These are phyloP conservation scores for Astyanax mexicanus DNA, from an alignment of 2,797 vertebrate species.

Conservation along the genomic window DNA sequence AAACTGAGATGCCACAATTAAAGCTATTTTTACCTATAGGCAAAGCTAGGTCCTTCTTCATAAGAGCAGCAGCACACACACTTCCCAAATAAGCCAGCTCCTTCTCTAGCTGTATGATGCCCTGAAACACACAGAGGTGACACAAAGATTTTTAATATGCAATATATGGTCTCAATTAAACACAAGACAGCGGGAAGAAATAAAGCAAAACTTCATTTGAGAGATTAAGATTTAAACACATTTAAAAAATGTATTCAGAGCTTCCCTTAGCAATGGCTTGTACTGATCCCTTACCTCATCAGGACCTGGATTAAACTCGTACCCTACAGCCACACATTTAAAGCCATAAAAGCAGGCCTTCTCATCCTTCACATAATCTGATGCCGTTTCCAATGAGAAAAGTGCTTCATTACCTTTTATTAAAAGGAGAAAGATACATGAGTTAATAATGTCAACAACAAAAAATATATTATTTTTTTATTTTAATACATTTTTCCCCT, in stretches of 20 bases:
- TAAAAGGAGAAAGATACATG: constrained; percentile 42
- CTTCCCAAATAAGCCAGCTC: constrained; percentile 96
- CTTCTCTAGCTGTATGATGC: constrained; percentile 97
- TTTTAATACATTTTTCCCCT: too few relatives aligned
- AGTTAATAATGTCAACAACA: constrained; percentile 24
- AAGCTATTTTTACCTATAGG: constrained; percentile 84
- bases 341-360: constrained; percentile 98
- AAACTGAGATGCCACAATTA: too few relatives aligned
- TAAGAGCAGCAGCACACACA: constrained; percentile 95
- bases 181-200: neutral
- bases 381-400: constrained; percentile 97
- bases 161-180: neutral
- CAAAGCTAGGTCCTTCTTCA: constrained; percentile 98
- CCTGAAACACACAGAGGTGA: constrained; percentile 74
- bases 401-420: constrained; percentile 93
- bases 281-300: constrained; percentile 88
- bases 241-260: neutral
- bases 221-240: neutral
- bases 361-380: constrained; percentile 99
- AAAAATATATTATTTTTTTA: too few relatives aligned
- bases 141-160: neutral
- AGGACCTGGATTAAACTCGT: constrained; percentile 94
- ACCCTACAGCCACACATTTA: constrained; percentile 96
- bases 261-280: neutral
- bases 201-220: neutral